Conservation (phyloP, 1,140 invertebrate species). For the Zaprionus tsacasi region DNA sequence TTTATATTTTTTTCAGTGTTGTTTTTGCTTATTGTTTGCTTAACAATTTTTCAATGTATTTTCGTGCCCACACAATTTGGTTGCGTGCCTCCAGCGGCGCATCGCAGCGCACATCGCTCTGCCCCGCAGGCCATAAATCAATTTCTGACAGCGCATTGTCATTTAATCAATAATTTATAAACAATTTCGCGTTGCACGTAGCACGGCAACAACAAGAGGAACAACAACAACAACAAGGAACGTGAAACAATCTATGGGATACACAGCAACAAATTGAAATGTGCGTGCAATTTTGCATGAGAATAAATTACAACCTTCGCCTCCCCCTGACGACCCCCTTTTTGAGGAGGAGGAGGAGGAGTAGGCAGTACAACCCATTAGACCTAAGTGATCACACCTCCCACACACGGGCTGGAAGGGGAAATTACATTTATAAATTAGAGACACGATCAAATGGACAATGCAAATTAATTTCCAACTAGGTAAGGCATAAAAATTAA, state of each 20-base stretch:
- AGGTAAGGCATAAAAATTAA: background rate
- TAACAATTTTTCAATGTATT: constrained; percentile 72
- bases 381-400: background rate
- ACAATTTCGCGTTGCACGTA: constrained; percentile 58
- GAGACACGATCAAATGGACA: background rate
- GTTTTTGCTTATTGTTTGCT: constrained; percentile 62
- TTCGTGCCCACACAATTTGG: constrained; percentile 52
- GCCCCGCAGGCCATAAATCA: constrained; percentile 69
- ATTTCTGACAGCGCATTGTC: constrained; percentile 78
- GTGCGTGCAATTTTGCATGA: constrained; percentile 32
- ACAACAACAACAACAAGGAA: background rate
- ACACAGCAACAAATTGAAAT: constrained; percentile 27
- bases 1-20: constrained; percentile 47
- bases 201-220: constrained; percentile 9
- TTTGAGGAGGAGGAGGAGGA: background rate
- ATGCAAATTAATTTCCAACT: background rate
- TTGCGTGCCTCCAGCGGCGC: constrained; percentile 61
- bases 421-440: too few species aligned
- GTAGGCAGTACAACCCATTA: background rate
- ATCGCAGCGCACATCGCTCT: background rate
- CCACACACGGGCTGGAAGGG: background rate
- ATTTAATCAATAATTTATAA: constrained; percentile 83
- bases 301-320: constrained; percentile 42
- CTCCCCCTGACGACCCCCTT: background rate
- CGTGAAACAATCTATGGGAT: constrained; percentile 1